Conservation (phyloP, 2,797 vertebrate genomes). For the Botia kubotai region DNA sequence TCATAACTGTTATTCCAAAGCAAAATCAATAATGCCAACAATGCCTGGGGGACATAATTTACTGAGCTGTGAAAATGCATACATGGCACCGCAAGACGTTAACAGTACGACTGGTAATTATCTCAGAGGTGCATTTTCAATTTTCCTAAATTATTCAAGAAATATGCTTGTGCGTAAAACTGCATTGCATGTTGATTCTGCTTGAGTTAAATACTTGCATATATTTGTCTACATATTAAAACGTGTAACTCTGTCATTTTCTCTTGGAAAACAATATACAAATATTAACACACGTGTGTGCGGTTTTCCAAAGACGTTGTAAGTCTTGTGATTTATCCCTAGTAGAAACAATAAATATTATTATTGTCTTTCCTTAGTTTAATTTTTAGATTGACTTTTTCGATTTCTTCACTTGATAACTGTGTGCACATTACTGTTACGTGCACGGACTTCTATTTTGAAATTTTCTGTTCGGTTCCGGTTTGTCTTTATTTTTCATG, state of each 20-base stretch:
- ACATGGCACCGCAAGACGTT: constrained; percentile 4
- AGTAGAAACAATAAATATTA: too few species aligned
- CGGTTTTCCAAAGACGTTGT: too few species aligned
- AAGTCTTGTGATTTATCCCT: too few species aligned
- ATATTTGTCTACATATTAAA: background rate
- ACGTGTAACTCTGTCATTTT: background rate
- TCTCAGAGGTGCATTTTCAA: constrained; percentile 24
- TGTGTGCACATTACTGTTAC: background rate
- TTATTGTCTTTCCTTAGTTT: background rate
- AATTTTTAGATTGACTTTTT: background rate
- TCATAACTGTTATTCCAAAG: constrained; percentile 23
- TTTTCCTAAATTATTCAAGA: constrained; percentile 41
- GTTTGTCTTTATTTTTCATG: too few species aligned
- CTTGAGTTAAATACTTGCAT: background rate
- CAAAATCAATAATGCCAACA: constrained; percentile 39
- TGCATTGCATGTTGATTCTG: constrained; percentile 20
- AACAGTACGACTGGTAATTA: constrained; percentile 37
- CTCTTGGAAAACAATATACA: background rate
- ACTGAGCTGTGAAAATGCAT: constrained; percentile 11
- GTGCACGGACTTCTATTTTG: too few species aligned
- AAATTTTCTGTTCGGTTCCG: too few species aligned
- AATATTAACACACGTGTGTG: background rate
- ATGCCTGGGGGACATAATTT: constrained; percentile 34
- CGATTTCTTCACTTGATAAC: background rate
- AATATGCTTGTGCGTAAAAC: constrained; percentile 31